Conservation (phyloP, 2,888 invertebrate species). For the Nineta flava region DNA sequence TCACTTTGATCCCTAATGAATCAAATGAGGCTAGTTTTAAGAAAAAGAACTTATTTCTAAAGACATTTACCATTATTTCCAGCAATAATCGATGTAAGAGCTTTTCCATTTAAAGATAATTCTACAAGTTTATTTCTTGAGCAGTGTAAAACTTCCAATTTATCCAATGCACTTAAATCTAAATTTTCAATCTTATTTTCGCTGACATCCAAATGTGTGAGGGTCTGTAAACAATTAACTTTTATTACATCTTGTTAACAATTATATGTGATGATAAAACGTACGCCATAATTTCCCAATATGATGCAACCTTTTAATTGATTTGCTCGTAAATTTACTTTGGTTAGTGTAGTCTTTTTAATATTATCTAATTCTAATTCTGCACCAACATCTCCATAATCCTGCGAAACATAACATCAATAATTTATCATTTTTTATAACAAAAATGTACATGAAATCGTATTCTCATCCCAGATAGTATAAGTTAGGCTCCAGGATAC, state of each 20-base stretch:
- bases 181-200: conserved; percentile 71
- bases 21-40: too few relatives aligned
- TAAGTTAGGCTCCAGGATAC: too few relatives aligned
- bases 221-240: conserved; percentile 39
- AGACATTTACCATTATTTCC: conserved; percentile 57
- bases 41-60: not conserved
- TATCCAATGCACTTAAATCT: conserved; percentile 63
- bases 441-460: not conserved
- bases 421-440: not conserved
- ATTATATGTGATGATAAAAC: conserved; percentile 19
- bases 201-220: conserved; percentile 68
- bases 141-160: conserved; percentile 60
- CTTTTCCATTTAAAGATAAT: conserved; percentile 61
- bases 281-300: conserved; percentile 71
- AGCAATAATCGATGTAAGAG: conserved; percentile 58
- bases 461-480: too few relatives aligned
- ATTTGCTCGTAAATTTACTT: conserved; percentile 61
- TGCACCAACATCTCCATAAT: conserved; percentile 1
- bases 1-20: too few relatives aligned
- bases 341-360: conserved; percentile 37
- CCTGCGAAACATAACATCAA: conserved; percentile 1
- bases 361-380: conserved; percentile 1
- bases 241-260: conserved; percentile 2
- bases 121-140: conserved; percentile 61
- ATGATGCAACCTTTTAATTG: conserved; percentile 69